Conservation (phyloP, 2,797 vertebrate genomes). For the Cossypha polioptera region DNA sequence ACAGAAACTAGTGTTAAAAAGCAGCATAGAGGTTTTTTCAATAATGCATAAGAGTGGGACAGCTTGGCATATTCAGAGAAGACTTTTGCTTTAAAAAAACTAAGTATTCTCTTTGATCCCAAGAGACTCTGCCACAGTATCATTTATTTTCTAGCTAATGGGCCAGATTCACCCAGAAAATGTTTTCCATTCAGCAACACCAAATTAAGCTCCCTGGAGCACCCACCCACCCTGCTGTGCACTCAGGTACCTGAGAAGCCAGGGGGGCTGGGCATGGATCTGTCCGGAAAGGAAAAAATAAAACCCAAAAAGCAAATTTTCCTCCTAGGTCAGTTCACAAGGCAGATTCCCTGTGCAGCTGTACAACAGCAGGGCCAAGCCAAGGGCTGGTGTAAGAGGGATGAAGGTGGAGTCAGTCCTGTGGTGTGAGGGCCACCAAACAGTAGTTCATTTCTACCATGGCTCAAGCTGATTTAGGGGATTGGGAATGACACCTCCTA, state of each 20-base stretch:
- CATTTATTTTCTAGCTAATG: background rate
- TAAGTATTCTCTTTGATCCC: background rate
- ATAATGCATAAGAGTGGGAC: background rate
- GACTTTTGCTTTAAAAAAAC: background rate
- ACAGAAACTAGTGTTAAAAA: conserved; percentile 5
- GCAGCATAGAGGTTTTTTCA: background rate
- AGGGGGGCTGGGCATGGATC: background rate
- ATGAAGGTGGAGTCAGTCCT: background rate
- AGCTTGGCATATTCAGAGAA: background rate
- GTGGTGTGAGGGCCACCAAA: accelerated
- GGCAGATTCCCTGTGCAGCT: background rate
- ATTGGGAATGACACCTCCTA: background rate
- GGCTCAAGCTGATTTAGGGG: background rate
- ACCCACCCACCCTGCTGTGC: background rate
- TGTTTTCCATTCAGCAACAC: background rate
- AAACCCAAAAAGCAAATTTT: background rate
- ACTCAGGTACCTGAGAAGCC: background rate
- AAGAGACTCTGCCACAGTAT: background rate
- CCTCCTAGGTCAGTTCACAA: background rate
- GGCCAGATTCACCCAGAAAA: background rate
- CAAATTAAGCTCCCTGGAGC: background rate
- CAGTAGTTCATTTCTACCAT: background rate
- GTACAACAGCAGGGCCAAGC: background rate
- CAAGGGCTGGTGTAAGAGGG: background rate
- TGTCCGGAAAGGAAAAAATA: background rate